Evolutionary conservation across 2,113 vertebrate genomes (phyloP), one percentile per base, ranked within the genome.

Genomic region (Kryptolebias marmoratus): DNA sequence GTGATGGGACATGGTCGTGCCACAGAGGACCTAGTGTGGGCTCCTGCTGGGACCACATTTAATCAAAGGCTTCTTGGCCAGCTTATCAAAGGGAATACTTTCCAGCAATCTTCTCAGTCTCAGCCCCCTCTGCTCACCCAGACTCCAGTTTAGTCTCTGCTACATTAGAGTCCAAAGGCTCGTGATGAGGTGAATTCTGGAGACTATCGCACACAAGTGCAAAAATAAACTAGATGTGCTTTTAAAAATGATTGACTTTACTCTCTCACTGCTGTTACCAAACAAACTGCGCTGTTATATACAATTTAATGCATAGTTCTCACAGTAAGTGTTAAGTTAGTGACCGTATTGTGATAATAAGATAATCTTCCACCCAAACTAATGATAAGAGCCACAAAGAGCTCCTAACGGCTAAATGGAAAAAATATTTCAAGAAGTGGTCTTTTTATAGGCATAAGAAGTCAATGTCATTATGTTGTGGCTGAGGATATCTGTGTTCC

Each of bases 11-110:
- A 80, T 80, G 86, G 82, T 87, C 18, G 79, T 79, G 81, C 88
- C 87, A 93, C 89, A 92, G 89, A 90, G 89, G 88, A 79, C 65
- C 90, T 85, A 91, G 89, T 93, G 90, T 92, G 84, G 89, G 82
- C 80, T 88, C 83, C 86, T 87, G 75, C 87, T 83, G 73, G 76
- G 87, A 79, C 79, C 83, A 73, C 82, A 80, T 92, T 89, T 90
- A 86, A 92, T 90, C 89, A 87, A 77, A 85, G 86, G 88, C 81
- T 88, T 88, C 82, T 90, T 90, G 86, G 85, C 83, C 71, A 72
- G 82, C 71, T 89, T 92, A 93, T 90, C 91, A 93, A 92, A 94
- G 93, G 76, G 86, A 88, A 91, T 92, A 92, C 77, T 91, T 90
- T 92, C 70, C 73, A 77, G 82, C 90, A 91, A 91, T 93, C 90